A percentile compares a stretch with the other conserved stretches of the same genome.
Evolutionary conservation across 2,113 vertebrate species (phyloP).

Genomic region (Siphamia tubifer): DNA sequence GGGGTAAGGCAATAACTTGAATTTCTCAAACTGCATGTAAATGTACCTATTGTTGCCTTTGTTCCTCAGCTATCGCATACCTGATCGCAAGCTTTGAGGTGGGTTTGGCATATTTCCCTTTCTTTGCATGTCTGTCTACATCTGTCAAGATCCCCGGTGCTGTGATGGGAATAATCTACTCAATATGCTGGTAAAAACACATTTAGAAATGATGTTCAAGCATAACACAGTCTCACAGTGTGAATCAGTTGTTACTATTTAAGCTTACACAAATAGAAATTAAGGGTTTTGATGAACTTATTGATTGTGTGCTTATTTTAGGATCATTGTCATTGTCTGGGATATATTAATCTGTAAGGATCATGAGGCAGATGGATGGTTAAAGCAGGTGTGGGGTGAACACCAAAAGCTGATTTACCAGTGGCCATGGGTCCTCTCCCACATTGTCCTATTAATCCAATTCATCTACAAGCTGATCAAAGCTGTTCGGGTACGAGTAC

Average conservation of each 20-base stretch:
- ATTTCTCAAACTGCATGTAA: too few species aligned
- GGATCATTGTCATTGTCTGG: slow-evolving; percentile 72
- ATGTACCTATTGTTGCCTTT: not conserved
- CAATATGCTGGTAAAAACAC: slow-evolving; percentile 81
- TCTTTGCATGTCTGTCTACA: slow-evolving; percentile 89
- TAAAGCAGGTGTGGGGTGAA: slow-evolving; percentile 72
- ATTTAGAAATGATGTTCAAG: too few species aligned
- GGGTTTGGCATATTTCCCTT: slow-evolving; percentile 86
- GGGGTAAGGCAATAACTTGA: too few species aligned
- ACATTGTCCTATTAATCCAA: slow-evolving; percentile 84
- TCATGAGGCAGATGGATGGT: slow-evolving; percentile 62
- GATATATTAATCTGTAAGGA: slow-evolving; percentile 69
- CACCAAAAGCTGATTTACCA: slow-evolving; percentile 79
- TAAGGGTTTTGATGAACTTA: too few species aligned
- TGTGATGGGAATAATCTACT: slow-evolving; percentile 84
- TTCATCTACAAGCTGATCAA: slow-evolving; percentile 83
- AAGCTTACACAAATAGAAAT: too few species aligned
- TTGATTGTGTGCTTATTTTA: slow-evolving; percentile 36
- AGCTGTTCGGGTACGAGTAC: slow-evolving; percentile 69
- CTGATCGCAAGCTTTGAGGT: slow-evolving; percentile 86
- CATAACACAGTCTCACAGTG: too few species aligned
- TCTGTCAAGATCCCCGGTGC: slow-evolving; percentile 76
- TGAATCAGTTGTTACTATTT: too few species aligned
- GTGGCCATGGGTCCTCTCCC: slow-evolving; percentile 85
- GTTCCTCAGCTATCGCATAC: slow-evolving; percentile 80